phyloP scores from a whole-genome alignment of 2,797 vertebrate genomes.

The Darevskia mixta region DNA sequence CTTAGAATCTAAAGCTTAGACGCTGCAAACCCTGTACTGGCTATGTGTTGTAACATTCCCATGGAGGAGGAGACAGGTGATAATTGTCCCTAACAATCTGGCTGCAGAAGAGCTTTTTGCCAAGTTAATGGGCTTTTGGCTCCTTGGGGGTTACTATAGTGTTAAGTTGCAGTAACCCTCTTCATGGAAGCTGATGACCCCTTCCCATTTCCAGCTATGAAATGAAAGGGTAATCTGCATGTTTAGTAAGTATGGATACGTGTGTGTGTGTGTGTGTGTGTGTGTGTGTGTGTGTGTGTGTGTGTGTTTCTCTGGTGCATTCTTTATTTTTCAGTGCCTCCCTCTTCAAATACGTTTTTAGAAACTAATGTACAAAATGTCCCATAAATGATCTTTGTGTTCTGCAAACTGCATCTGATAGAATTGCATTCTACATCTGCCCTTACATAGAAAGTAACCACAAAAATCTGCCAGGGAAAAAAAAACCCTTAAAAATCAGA shows the following conservation, averaged over 20 bases:
- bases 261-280: background rate
- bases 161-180: background rate
- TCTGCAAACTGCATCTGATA: background rate
- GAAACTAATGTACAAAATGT: background rate
- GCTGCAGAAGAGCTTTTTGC: background rate
- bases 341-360: background rate
- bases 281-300: too few relatives aligned
- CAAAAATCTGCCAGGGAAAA: background rate
- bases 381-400: background rate
- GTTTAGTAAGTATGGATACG: background rate
- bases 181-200: background rate
- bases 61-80: background rate
- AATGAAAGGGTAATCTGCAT: slow-evolving; percentile 6
- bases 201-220: background rate
- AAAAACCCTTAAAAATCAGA: background rate
- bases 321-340: background rate
- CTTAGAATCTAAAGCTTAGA: background rate
- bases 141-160: background rate
- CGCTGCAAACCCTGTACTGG: background rate
- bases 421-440: background rate
- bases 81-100: background rate
- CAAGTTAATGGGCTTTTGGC: background rate
- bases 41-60: background rate
- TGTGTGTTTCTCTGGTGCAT: background rate
- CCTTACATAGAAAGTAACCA: background rate